Base-by-base conservation (phyloP, 53 echinoderm and acorn worm species). In the Luidia sarsii region DNA sequence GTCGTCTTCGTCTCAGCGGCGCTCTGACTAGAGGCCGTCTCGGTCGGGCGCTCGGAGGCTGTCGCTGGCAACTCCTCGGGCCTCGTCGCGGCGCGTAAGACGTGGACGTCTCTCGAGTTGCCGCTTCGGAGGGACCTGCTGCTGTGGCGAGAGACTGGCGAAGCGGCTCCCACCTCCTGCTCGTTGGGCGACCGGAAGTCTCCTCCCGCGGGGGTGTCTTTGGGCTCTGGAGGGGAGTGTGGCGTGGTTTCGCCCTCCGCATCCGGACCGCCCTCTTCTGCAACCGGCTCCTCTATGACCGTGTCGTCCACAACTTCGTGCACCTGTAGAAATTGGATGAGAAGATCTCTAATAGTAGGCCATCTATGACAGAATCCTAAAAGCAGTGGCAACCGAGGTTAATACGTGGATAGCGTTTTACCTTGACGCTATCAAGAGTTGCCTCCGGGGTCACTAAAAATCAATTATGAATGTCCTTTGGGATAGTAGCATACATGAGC, bases 281-380 rank as follows among this genome's bases (percentile, higher is more conserved):
- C 39, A 18, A 59, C 65, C 49, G 54, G 39, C 27, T 83, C 83
- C 55, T 83, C 71, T 2, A 23, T 22, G 2, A 70, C 59, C 19
- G 60, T 49, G 18, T 83, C 83, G 5, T 59, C 62, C 15, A 83
- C 34, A 16, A 70, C 50, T 23, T 83, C 59, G 32, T 70, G 71
- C 16, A 29, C 61, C 57, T 83, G 41, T 41, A 7, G n/a, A n/a
- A n/a, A n/a, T n/a, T n/a, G n/a, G n/a, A n/a, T n/a, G n/a, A n/a
- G n/a, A n/a, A n/a, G n/a, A n/a, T n/a, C n/a, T n/a, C n/a, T n/a
- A n/a, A n/a, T n/a, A n/a, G n/a, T n/a, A n/a, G n/a, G n/a, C n/a
- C n/a, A n/a, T n/a, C n/a, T n/a, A n/a, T n/a, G n/a, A n/a, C n/a
- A n/a, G n/a, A n/a, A n/a, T n/a, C n/a, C n/a, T n/a, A n/a, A n/a